phyloP scores from a whole-genome alignment of 1,140 invertebrate genomes.

The Drosophila baimaii region DNA sequence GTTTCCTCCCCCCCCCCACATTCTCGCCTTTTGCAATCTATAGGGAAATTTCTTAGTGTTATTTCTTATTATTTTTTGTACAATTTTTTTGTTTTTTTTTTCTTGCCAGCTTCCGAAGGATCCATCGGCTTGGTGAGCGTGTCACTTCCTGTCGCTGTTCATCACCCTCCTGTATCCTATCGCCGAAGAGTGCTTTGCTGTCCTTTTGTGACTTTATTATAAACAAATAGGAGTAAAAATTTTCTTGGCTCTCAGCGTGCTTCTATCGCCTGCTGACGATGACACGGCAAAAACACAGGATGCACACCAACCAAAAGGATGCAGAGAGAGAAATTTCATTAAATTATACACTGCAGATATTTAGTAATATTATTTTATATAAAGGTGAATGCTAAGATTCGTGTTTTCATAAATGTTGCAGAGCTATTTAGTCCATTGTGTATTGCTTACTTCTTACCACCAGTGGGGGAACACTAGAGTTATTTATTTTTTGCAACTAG shows the following conservation, averaged over 20 bases:
- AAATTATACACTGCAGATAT: too few species aligned
- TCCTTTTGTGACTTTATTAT: conserved; percentile 52
- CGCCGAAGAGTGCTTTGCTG: conserved; percentile 40
- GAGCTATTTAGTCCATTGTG: too few species aligned
- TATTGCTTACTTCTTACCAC: too few species aligned
- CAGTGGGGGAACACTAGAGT: too few species aligned
- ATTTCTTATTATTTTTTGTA: neutral
- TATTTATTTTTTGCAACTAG: neutral
- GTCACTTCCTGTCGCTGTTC: conserved; percentile 45
- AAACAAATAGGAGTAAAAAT: conserved; percentile 51
- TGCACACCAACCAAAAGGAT: conserved; percentile 20
- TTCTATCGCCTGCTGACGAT: conserved; percentile 44
- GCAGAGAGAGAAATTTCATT: neutral
- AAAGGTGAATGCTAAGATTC: accelerated
- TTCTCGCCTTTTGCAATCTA: neutral
- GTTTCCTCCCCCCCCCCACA: too few species aligned
- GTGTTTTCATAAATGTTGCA: too few species aligned
- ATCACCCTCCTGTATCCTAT: conserved; percentile 35
- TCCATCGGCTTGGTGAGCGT: conserved; percentile 39
- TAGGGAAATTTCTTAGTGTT: conserved; percentile 8
- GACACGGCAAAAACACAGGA: conserved; percentile 41
- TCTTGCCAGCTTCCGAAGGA: conserved; percentile 15
- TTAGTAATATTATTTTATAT: too few species aligned
- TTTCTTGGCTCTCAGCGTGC: conserved; percentile 44
- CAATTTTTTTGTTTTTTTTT: conserved; percentile 1